phyloP scores from a whole-genome alignment of 2,797 vertebrate species.

The Buphagus erythrorhynchus region DNA sequence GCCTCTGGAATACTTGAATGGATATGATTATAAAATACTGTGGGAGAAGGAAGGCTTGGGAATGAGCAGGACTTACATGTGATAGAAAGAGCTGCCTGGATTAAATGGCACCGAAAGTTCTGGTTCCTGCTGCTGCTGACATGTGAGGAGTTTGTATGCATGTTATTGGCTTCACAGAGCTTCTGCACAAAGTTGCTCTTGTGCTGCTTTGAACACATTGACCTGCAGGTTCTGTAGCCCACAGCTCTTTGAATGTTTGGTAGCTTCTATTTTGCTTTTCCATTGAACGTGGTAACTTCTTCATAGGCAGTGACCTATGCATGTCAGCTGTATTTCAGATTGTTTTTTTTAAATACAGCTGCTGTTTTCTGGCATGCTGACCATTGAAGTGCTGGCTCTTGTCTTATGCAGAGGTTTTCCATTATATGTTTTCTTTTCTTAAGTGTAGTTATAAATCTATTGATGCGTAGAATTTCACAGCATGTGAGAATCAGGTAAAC shows the following conservation, averaged over 20 bases:
- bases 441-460: background rate
- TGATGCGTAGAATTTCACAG: background rate
- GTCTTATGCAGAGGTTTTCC: background rate
- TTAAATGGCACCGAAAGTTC: background rate
- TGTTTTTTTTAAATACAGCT: background rate
- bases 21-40: background rate
- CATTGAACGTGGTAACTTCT: background rate
- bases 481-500: background rate
- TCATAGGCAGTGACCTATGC: background rate
- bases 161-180: background rate
- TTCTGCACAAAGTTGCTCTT: background rate
- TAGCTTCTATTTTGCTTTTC: background rate
- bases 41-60: background rate
- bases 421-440: fast-evolving
- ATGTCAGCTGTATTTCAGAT: background rate
- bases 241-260: background rate
- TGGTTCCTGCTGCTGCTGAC: background rate
- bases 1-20: background rate
- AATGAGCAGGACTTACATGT: background rate
- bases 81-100: background rate
- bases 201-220: background rate
- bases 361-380: background rate
- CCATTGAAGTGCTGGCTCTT: background rate
- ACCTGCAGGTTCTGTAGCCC: background rate
- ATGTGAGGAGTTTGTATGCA: background rate